A percentile compares a stretch with the other conserved stretches of the same genome.
These are phyloP conservation scores for Olivierus martensii DNA, from an alignment of 1,140 invertebrate genomes.

Conservation along the genomic window DNA sequence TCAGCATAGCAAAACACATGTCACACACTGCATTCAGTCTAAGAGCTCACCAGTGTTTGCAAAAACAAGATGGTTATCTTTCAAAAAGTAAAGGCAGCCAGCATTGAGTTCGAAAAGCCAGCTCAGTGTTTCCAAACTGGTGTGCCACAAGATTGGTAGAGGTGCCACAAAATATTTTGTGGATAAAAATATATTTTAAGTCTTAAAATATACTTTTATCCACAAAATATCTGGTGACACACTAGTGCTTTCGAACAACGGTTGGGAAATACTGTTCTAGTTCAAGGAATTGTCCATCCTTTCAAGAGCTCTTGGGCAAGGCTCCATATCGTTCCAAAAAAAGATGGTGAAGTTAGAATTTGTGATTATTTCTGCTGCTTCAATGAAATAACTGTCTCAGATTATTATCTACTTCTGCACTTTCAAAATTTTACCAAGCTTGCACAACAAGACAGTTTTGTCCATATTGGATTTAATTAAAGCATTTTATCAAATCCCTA, in stretches of 20 bases:
- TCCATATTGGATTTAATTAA: slow-evolving; percentile 5
- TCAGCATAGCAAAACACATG: neutral
- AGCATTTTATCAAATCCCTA: slow-evolving; percentile 10
- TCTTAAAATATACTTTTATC: no score
- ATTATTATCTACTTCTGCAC: slow-evolving; percentile 13
- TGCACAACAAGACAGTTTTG: slow-evolving; percentile 4
- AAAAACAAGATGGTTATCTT: slow-evolving; percentile 3
- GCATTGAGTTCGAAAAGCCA: slow-evolving; percentile 4
- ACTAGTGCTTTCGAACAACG: no score
- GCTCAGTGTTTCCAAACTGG: no score
- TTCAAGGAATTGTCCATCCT: slow-evolving; percentile 15
- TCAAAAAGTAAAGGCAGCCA: neutral
- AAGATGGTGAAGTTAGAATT: slow-evolving; percentile 2
- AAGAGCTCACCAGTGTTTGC: slow-evolving; percentile 4
- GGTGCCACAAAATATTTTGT: no score
- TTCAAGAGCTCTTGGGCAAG: slow-evolving; percentile 18
- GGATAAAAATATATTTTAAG: no score
- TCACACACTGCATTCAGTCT: slow-evolving; percentile 4
- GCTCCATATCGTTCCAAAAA: slow-evolving; percentile 21
- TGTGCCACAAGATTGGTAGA: no score
- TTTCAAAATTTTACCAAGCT: slow-evolving; percentile 8
- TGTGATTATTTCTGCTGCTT: slow-evolving; percentile 9
- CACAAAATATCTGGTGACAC: no score
- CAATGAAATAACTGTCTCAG: no score
- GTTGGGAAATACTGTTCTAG: no score